Evolutionary conservation across 1,140 invertebrate genomes (phyloP), one percentile per base, ranked within the genome.

Genomic region (Paraescarpia echinospica): DNA sequence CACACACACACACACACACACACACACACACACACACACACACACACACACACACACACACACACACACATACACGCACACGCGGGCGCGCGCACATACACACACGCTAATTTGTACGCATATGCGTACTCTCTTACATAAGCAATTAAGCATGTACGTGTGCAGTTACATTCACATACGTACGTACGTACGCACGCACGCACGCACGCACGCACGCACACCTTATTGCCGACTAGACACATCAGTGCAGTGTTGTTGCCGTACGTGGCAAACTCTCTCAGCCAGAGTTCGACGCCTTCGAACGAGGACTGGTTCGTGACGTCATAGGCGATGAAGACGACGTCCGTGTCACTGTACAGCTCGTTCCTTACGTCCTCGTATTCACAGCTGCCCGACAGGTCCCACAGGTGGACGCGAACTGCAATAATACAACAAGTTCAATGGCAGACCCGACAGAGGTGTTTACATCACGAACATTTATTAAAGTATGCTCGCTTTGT

Each of bases 381-480:
- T 41, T 96, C 95, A 18, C 94, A 92, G 92, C 94, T 94, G 2
- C 95, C 95, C 9, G 95, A 96, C 35, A 96, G 90, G 92, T 96
- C 95, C 95, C 95, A 96, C 14, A 96, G 93, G 93, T 95, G 95
- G 27, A 96, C 95, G 48, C 95, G 92, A 35, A 95, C 95, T 95
- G 93, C 18, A 93, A 90, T 12, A 90, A 90, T 95, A 93, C 18
- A 93, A 90, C 34, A 90, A 90, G 89, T 34, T 12, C 35, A 18
- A 33, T 31, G 59, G 22, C 59, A 77, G 59, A 77, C 59, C 0
- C 27, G 8, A 18, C 48, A 51, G 48, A 51, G 48, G 48, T 18
- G 48, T 18, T 31, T 41, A 12, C 41, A 41, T 41, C 22, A 77
- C 22, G 59, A 77, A 18, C 59, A 27, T 27, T 77, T 2, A 5